Conservation (phyloP, 1,140 invertebrate species). For the Cephus cinctus region DNA sequence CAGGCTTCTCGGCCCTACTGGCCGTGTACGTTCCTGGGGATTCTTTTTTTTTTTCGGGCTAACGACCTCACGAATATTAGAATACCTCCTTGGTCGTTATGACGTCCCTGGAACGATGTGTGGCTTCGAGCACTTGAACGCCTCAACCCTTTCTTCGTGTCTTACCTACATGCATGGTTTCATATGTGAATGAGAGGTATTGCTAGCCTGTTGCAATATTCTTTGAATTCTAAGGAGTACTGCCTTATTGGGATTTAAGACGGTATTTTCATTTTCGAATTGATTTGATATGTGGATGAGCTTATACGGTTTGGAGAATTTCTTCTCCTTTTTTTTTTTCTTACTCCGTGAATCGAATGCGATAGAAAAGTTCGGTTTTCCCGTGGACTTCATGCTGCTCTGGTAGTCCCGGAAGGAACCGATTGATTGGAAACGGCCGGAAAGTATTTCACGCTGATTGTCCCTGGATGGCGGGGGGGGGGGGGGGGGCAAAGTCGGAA, state of each 20-base stretch:
- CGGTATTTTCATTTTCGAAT: too few relatives aligned
- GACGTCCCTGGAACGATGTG: conserved; percentile 46
- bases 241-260: too few relatives aligned
- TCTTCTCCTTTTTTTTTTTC: conserved; percentile 12
- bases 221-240: too few relatives aligned
- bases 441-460: conserved; percentile 30
- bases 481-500: too few relatives aligned
- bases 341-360: conserved; percentile 22
- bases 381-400: conserved; percentile 49
- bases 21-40: too few relatives aligned
- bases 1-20: too few relatives aligned
- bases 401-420: conserved; percentile 54
- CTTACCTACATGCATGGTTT: conserved; percentile 15
- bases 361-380: conserved; percentile 57
- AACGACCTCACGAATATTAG: conserved; percentile 37
- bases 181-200: conserved; percentile 37
- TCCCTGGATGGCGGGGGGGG: too few relatives aligned
- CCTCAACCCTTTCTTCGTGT: conserved; percentile 50
- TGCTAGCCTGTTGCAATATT: too few relatives aligned
- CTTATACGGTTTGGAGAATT: too few relatives aligned
- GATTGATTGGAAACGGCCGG: conserved; percentile 56
- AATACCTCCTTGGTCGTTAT: conserved; percentile 45
- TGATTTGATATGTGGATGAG: too few relatives aligned
- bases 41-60: conserved; percentile 21
- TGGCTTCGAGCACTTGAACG: conserved; percentile 56